Percentiles rank a stretch among this genome's conserved stretches.
Evolutionary conservation across 2,113 vertebrate genomes (phyloP).

Genomic region (Xerus inauris): DNA sequence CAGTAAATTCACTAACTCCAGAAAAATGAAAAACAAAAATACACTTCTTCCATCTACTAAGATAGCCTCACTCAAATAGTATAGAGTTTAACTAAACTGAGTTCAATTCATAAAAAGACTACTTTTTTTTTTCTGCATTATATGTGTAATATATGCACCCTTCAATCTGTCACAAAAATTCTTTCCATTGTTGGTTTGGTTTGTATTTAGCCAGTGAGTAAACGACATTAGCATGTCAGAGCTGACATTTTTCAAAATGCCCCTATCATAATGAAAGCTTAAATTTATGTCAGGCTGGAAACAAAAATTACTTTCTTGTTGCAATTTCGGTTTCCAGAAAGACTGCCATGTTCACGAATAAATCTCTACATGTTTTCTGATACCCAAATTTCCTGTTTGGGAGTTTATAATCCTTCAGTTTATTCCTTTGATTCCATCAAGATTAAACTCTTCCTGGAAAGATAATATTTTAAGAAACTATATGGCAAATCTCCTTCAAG

Average conservation of each 20-base stretch:
- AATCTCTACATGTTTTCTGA: background rate
- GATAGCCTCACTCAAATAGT: background rate
- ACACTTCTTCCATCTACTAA: background rate
- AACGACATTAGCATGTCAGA: constrained; percentile 17
- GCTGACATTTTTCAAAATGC: background rate
- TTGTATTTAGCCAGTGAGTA: background rate
- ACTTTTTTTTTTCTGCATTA: constrained; percentile 19
- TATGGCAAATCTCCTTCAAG: background rate
- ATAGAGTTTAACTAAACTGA: background rate
- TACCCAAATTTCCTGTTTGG: background rate
- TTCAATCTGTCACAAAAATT: constrained; percentile 20
- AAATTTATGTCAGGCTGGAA: background rate
- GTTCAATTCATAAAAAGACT: background rate
- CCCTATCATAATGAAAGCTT: background rate
- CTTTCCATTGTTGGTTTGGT: background rate
- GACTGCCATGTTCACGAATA: background rate
- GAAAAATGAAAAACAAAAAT: background rate
- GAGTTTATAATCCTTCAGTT: background rate
- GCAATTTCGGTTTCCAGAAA: background rate
- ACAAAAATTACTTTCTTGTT: constrained; percentile 20
- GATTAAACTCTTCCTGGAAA: background rate
- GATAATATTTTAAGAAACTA: background rate
- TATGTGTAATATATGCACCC: background rate
- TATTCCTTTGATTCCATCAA: background rate
- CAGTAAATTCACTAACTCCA: background rate